Evolutionary conservation across 1,140 invertebrate species (phyloP), one percentile per base, ranked within the genome.

Genomic region (Coboldia fuscipes): DNA sequence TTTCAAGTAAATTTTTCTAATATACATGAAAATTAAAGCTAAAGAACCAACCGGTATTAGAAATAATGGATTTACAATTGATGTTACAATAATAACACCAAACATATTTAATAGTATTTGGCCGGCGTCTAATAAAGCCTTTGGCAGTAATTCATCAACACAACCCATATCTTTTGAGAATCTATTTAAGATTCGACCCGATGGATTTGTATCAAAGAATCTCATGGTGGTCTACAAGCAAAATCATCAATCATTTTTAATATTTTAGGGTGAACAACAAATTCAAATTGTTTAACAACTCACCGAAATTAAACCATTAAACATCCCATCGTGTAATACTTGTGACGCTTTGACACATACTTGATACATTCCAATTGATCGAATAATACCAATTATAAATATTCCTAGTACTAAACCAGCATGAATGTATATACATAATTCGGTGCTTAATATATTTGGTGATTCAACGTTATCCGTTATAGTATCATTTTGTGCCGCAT

Each of bases 61-160:
- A 29, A 88, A 73, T 58, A 70, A 73, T 0, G 72, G 68, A 43
- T 82, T 75, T 1, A 82, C 65, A 0, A 74, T 62, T 14, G 71
- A 72, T 2, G 81, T 70, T n/a, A 88, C 64, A 5, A 70, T 46
- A 2, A 69, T 46, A 2, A 68, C 62, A 19, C 70, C 71, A 18
- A 60, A 47, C 57, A 70, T 66, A 26, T 68, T 61, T 12, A 77
- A 49, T 33, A 68, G 66, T 9, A 75, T 66, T 45, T 72, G 68
- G 6, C 83, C 60, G 33, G 80, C 74, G 49, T 93, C 86, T 34
- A 86, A 61, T 32, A 78, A 65, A 10, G 70, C 63, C 30, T 63
- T 58, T 30, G 89, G 88, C n/a, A 96, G 54, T 1, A 75, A 47
- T 54, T 94, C 88, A 48, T 93, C 89, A 40, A 90, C 69, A 1